A percentile compares a stretch with the other conserved stretches of the same genome.
Conservation (phyloP, 2,113 vertebrate genomes). For the Hassar affinis region DNA sequence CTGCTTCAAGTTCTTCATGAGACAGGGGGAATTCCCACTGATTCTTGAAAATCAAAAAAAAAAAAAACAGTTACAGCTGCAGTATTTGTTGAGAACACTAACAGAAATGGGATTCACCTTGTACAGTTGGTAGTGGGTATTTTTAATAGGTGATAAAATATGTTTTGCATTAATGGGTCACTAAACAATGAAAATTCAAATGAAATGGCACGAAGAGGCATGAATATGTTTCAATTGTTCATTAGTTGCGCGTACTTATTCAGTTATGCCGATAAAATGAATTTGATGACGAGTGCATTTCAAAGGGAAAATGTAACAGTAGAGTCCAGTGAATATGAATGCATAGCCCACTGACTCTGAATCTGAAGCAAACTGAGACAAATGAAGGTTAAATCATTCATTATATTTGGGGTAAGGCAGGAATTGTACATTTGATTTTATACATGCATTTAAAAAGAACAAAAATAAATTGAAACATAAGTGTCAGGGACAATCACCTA, state of each 20-base stretch:
- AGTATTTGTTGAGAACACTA: not conserved
- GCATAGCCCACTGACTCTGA: not conserved
- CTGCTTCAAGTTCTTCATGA: slow-evolving; percentile 30
- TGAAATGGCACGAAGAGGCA: not conserved
- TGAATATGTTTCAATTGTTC: not conserved
- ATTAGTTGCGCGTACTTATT: not conserved
- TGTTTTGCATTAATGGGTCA: not conserved
- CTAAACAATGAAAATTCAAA: not conserved
- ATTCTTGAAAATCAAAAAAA: slow-evolving; percentile 9
- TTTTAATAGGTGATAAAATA: not conserved
- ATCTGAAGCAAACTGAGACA: not conserved
- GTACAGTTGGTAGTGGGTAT: not conserved
- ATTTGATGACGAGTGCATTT: not conserved
- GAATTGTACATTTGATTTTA: not conserved
- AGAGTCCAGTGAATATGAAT: not conserved
- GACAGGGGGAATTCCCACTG: slow-evolving; percentile 23
- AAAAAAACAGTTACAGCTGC: not conserved
- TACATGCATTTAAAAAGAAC: not conserved
- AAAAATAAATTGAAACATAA: not conserved
- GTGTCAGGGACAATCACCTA: not conserved
- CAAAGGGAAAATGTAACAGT: not conserved
- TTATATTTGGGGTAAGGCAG: not conserved
- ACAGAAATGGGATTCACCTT: slow-evolving; percentile 31
- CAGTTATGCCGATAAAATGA: not conserved
- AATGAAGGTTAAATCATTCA: not conserved